Percentiles rank a stretch among this genome's conserved stretches.
Evolutionary conservation across 2,888 invertebrate genomes (phyloP).

Genomic region (Euproctis similis): DNA sequence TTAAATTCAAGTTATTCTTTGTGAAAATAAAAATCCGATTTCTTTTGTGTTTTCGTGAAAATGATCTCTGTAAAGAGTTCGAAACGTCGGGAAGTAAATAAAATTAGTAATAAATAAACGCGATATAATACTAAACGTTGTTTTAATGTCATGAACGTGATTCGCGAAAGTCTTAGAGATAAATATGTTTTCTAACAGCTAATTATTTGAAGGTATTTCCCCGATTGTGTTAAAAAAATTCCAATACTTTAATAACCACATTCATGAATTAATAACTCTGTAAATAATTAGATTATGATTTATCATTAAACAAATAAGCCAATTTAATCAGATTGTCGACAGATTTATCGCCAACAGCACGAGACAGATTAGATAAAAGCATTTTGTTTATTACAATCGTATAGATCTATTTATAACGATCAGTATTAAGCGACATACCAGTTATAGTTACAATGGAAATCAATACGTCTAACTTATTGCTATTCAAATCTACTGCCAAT

Average conservation of each 20-base stretch:
- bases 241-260: not conserved
- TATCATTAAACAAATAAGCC: slow-evolving; percentile 30
- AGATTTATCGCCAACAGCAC: slow-evolving; percentile 48
- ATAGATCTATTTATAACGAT: slow-evolving; percentile 50
- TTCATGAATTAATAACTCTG: slow-evolving; percentile 22
- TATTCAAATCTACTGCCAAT: slow-evolving; percentile 35
- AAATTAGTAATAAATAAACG: too few relatives aligned
- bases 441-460: slow-evolving; percentile 52
- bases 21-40: too few relatives aligned
- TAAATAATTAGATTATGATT: slow-evolving; percentile 25
- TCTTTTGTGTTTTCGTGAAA: too few relatives aligned
- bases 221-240: too few relatives aligned
- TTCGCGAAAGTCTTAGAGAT: too few relatives aligned
- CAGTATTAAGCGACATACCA: slow-evolving; percentile 35
- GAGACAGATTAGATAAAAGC: slow-evolving; percentile 50
- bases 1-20: too few relatives aligned
- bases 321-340: slow-evolving; percentile 36
- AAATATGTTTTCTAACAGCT: too few relatives aligned
- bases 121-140: too few relatives aligned
- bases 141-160: too few relatives aligned
- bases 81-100: too few relatives aligned
- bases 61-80: too few relatives aligned
- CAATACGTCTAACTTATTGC: slow-evolving; percentile 44
- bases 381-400: slow-evolving; percentile 50
- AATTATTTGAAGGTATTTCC: too few relatives aligned